These are phyloP conservation scores for Drosophila chauvacae DNA, from an alignment of 1,140 invertebrate genomes.

Conservation along the genomic window DNA sequence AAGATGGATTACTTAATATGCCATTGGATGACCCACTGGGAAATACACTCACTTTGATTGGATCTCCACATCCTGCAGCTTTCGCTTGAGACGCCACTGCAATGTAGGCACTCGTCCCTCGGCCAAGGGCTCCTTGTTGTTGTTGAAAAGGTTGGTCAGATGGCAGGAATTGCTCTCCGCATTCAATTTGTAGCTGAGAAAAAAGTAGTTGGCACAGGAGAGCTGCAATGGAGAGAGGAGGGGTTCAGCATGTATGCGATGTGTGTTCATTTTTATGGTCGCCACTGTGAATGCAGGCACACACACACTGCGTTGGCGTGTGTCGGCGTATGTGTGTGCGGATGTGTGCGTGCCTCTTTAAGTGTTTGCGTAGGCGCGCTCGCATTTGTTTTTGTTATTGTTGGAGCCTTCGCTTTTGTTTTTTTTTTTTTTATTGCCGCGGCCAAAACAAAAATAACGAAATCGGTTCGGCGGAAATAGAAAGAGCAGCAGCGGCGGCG, in stretches of 20 bases:
- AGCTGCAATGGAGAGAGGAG: slow-evolving; percentile 86
- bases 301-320: slow-evolving; percentile 27
- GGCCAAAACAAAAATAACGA: slow-evolving; percentile 69
- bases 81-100: slow-evolving; percentile 89
- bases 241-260: neutral
- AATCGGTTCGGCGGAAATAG: slow-evolving; percentile 55
- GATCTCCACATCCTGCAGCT: slow-evolving; percentile 96
- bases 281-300: slow-evolving; percentile 38
- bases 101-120: slow-evolving; percentile 88
- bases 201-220: slow-evolving; percentile 94
- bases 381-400: slow-evolving; percentile 60
- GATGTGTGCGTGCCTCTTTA: slow-evolving; percentile 38
- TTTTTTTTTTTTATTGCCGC: slow-evolving; percentile 52
- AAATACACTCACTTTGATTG: slow-evolving; percentile 91
- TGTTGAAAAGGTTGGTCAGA: slow-evolving; percentile 87
- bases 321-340: slow-evolving; percentile 7
- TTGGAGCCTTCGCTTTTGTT: slow-evolving; percentile 46
- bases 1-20: neutral
- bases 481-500: slow-evolving; percentile 30
- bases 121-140: slow-evolving; percentile 87
- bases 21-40: neutral
- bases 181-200: slow-evolving; percentile 93
- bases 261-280: slow-evolving; percentile 4
- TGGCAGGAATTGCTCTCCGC: slow-evolving; percentile 90
- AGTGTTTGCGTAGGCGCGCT: slow-evolving; percentile 65